Evolutionary conservation across 2,797 vertebrate genomes (phyloP), one percentile per base, ranked within the genome.

Genomic region (Periophthalmus magnuspinnatus): DNA sequence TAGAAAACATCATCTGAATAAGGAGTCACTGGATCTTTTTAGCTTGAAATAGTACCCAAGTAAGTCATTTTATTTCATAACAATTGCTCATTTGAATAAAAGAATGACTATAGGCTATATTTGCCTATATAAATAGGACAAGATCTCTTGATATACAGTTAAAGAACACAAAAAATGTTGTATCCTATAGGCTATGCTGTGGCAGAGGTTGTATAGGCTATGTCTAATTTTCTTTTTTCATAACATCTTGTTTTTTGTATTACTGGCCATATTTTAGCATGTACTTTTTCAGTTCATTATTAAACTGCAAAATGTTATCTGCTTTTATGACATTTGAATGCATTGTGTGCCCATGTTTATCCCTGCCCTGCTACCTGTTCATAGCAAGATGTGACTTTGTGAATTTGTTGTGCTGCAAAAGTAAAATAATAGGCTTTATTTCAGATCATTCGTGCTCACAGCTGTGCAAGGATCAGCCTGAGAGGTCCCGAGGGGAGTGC

Each of bases 401-500:
- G 21, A 24, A 55, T 55, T 11, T 22, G 21, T 13, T 55, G 52
- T 55, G 4, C 21, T 55, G 4, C 47, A 54, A 54, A 22, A 10
- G 3, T 54, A 21, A 54, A 54, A 54, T 21, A 22, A 22, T 48
- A 16, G 13, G 13, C 14, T 17, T 48, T 48, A 17, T 50, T 50
- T 50, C 19, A 17, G 28, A 41, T 41, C 9, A 24, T 76, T 52
- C 50, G 32, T 19, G 36, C 75, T 65, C 69, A 55, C 28, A 56
- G 59, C 57, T 69, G 78, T 77, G 71, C 85, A 86, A 85, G 77
- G 70, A 75, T 78, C 33, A 7, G 33, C 77, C 76, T 72, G 76
- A 89, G 83, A 76, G 84, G 82, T 86, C 91, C 84, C 89, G 71
- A 80, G 75, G 75, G 68, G 69, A 65, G 59, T 57, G 69, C 86